These are phyloP conservation scores for Nothocercus julius DNA, from an alignment of 2,113 vertebrate genomes.

Conservation along the genomic window DNA sequence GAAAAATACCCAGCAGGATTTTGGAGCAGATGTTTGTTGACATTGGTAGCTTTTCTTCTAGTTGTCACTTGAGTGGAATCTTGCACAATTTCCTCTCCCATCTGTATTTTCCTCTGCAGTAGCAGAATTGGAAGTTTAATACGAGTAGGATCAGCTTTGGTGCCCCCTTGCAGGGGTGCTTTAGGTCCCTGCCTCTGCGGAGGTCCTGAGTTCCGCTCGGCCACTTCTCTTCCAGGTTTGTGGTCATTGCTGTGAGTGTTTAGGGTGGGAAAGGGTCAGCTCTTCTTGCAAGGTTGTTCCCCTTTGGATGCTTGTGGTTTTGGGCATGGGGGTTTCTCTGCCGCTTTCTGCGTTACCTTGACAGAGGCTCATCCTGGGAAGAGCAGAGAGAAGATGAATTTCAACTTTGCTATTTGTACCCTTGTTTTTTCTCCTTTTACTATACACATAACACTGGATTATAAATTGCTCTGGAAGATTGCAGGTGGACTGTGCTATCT, in stretches of 20 bases:
- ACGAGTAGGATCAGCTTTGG: neutral
- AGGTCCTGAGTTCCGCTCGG: neutral
- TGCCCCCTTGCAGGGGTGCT: neutral
- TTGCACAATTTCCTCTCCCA: neutral
- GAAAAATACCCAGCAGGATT: neutral
- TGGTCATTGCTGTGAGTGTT: neutral
- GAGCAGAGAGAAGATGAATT: neutral
- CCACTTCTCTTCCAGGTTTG: neutral
- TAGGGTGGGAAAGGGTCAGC: neutral
- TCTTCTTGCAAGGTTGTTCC: neutral
- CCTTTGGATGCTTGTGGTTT: neutral
- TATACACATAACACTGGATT: rapidly evolving
- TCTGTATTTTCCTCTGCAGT: rapidly evolving
- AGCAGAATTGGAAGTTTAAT: too few relatives aligned
- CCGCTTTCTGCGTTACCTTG: neutral
- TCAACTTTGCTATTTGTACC: rapidly evolving
- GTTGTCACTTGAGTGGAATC: neutral
- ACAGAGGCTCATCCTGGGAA: neutral
- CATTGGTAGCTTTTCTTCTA: neutral
- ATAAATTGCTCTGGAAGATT: neutral
- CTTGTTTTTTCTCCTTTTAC: neutral
- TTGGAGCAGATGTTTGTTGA: neutral
- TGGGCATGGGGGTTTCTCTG: rapidly evolving
- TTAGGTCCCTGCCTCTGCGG: neutral
- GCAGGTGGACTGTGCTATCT: neutral